Evolutionary conservation across 2,113 vertebrate species (phyloP).

Genomic region (Lota lota): DNA sequence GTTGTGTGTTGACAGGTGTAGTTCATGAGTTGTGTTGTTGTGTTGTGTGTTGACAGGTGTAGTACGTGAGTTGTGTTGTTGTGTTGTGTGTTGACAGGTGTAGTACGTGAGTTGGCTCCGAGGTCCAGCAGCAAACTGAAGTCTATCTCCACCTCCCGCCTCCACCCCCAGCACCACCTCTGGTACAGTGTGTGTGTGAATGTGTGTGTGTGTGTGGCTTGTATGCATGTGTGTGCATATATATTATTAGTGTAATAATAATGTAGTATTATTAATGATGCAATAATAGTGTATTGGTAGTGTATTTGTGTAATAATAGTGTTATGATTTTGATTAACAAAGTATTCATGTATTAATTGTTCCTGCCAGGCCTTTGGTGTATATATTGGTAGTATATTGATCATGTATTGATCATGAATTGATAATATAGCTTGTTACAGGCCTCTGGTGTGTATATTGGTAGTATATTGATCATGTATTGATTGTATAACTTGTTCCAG

Average conservation of each 20-base stretch:
- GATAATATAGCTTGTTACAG: no score
- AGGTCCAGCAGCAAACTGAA: slow-evolving; percentile 70
- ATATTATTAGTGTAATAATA: not conserved
- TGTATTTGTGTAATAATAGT: not conserved
- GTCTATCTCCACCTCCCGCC: slow-evolving; percentile 71
- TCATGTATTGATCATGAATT: no score
- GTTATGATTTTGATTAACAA: no score
- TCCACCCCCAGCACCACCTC: slow-evolving; percentile 73
- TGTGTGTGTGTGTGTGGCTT: not conserved
- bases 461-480: no score
- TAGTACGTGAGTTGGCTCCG: slow-evolving; percentile 69
- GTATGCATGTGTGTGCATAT: not conserved
- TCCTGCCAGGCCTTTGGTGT: no score
- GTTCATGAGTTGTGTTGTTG: no score
- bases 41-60: not conserved
- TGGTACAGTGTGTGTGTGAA: slow-evolving; percentile 55
- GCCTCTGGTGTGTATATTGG: no score
- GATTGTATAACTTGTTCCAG: no score
- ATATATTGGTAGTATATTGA: no score
- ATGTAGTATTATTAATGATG: not conserved
- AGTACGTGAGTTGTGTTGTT: not conserved
- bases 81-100: slow-evolving; percentile 42
- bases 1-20: not conserved
- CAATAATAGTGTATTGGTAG: not conserved
- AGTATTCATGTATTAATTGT: no score